Percentiles rank a stretch among this genome's conserved stretches.
phyloP scores from a whole-genome alignment of 2,888 invertebrate species.

The Carabus problematicus region DNA sequence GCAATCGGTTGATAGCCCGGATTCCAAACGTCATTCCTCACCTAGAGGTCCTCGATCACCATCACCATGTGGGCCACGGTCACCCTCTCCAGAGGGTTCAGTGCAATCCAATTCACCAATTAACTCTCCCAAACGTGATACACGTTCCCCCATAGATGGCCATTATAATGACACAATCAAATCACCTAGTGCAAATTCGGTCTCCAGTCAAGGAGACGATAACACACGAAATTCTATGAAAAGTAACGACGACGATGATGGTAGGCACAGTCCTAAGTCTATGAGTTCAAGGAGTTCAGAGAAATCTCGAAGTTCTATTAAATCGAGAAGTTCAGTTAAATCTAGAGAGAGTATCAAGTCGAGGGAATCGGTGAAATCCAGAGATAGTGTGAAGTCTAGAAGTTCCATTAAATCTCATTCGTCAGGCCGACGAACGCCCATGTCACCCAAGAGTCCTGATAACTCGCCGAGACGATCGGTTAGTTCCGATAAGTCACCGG shows the following conservation, averaged over 20 bases:
- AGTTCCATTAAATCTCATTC: slow-evolving; percentile 35
- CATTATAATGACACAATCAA: slow-evolving; percentile 25
- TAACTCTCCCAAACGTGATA: slow-evolving; percentile 27
- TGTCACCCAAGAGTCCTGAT: slow-evolving; percentile 45
- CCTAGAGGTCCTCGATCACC: slow-evolving; percentile 43
- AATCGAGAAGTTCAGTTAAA: slow-evolving; percentile 14
- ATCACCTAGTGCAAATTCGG: slow-evolving; percentile 30
- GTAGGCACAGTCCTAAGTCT: slow-evolving; percentile 30
- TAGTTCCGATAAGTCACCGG: slow-evolving; percentile 21
- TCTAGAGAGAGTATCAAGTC: slow-evolving; percentile 16
- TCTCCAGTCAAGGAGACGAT: slow-evolving; percentile 35
- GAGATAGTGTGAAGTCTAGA: slow-evolving; percentile 23
- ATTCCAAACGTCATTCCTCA: slow-evolving; percentile 37
- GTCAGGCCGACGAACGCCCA: slow-evolving; percentile 34
- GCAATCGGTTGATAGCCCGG: slow-evolving; percentile 35
- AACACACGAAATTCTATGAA: slow-evolving; percentile 22
- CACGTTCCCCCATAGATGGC: slow-evolving; percentile 29
- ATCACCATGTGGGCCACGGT: slow-evolving; percentile 48
- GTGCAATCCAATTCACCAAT: slow-evolving; percentile 44
- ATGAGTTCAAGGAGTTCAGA: slow-evolving; percentile 31
- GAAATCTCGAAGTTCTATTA: slow-evolving; percentile 33
- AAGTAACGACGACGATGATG: slow-evolving; percentile 32
- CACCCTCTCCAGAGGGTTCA: slow-evolving; percentile 43
- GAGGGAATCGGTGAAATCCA: slow-evolving; percentile 17
- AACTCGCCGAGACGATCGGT: slow-evolving; percentile 17